phyloP scores from a whole-genome alignment of 2,797 vertebrate species.

The Tokudaia muenninki region DNA sequence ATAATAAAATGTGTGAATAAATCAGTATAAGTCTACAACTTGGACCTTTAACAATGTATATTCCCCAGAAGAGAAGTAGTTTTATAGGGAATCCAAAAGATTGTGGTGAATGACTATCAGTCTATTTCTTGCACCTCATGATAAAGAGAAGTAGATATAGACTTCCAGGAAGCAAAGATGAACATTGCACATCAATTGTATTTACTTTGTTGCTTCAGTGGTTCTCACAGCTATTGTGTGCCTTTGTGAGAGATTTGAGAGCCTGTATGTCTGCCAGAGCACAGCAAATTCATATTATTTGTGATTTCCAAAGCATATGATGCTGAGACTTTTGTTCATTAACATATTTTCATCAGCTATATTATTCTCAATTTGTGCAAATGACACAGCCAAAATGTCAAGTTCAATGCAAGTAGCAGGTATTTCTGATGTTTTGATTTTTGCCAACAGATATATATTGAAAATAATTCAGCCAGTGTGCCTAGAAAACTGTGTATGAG shows the following conservation, averaged over 20 bases:
- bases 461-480: constrained; percentile 57
- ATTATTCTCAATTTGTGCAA: constrained; percentile 4
- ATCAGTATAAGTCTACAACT: neutral
- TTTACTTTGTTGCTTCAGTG: neutral
- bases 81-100: neutral
- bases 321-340: neutral
- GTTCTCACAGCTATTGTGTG: neutral
- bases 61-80: neutral
- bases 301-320: neutral
- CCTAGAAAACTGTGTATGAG: constrained; percentile 76
- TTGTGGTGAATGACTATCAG: neutral
- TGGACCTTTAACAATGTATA: neutral
- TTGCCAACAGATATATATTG: constrained; percentile 66
- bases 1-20: neutral
- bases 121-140: neutral
- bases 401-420: neutral
- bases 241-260: neutral
- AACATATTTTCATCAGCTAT: constrained; percentile 27
- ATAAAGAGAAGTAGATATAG: neutral
- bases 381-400: neutral
- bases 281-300: neutral
- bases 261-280: neutral
- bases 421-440: constrained; percentile 76
- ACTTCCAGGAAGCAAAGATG: neutral
- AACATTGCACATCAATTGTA: neutral